phyloP scores from a whole-genome alignment of 2,113 vertebrate genomes.

The Sander vitreus region DNA sequence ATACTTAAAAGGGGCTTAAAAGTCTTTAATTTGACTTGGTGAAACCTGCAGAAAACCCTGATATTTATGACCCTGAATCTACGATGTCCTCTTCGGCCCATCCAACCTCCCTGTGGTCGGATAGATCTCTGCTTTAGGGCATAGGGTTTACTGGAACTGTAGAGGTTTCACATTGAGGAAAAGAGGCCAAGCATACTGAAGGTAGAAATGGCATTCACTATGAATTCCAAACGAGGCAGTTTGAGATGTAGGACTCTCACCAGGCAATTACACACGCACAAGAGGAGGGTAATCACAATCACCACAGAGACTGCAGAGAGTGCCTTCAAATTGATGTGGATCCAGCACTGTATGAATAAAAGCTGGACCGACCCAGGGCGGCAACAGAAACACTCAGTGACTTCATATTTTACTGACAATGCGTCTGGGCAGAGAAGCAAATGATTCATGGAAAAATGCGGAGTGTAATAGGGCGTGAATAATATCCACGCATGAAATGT shows the following conservation, averaged over 20 bases:
- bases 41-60: too few relatives aligned
- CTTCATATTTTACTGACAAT: slow-evolving; percentile 8
- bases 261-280: slow-evolving; percentile 10
- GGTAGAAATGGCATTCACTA: background rate
- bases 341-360: background rate
- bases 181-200: background rate
- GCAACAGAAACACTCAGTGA: slow-evolving; percentile 7
- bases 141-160: background rate
- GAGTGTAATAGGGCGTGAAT: slow-evolving; percentile 3
- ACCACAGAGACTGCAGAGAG: slow-evolving; percentile 6
- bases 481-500: background rate
- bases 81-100: background rate
- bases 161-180: slow-evolving; percentile 8
- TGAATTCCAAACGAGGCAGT: slow-evolving; percentile 7
- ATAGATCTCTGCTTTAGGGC: slow-evolving; percentile 1
- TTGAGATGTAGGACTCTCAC: background rate
- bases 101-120: background rate
- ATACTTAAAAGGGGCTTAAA: too few relatives aligned
- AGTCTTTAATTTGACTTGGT: too few relatives aligned
- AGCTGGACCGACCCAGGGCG: background rate
- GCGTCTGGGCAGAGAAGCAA: slow-evolving; percentile 1
- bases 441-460: background rate
- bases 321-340: slow-evolving; percentile 5
- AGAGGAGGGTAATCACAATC: slow-evolving; percentile 10
- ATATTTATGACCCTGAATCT: background rate